Evolutionary conservation across 2,888 invertebrate genomes (phyloP).

Genomic region (Sthenelais limicola): DNA sequence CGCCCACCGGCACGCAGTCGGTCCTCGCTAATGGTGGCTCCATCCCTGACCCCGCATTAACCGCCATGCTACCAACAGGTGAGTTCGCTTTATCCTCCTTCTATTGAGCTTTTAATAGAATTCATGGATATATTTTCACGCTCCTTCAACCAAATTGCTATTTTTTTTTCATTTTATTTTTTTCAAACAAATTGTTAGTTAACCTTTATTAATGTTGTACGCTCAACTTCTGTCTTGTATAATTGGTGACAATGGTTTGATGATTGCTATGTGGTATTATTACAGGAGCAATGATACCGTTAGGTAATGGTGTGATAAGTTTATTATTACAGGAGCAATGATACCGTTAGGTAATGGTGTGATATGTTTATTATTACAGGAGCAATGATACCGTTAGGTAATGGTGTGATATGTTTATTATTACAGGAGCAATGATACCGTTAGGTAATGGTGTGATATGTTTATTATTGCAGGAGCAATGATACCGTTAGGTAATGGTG

Average conservation of each 20-base stretch:
- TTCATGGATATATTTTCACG: not conserved
- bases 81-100: slow-evolving; percentile 36
- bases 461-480: too few relatives aligned
- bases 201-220: too few relatives aligned
- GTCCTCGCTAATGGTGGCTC: slow-evolving; percentile 57
- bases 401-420: too few relatives aligned
- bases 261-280: too few relatives aligned
- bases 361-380: too few relatives aligned
- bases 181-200: too few relatives aligned
- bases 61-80: slow-evolving; percentile 66
- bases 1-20: slow-evolving; percentile 62
- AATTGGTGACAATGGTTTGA: not conserved
- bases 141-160: too few relatives aligned
- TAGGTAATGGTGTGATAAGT: not conserved
- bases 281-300: not conserved
- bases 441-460: too few relatives aligned
- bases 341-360: slow-evolving; percentile 58
- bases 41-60: slow-evolving; percentile 59
- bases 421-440: too few relatives aligned
- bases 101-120: not conserved
- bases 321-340: not conserved
- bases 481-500: too few relatives aligned
- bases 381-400: too few relatives aligned
- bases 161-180: too few relatives aligned
- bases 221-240: not conserved